Base-by-base conservation (phyloP, 2,113 vertebrate species). In the Dendropsophus ebraccatus region DNA sequence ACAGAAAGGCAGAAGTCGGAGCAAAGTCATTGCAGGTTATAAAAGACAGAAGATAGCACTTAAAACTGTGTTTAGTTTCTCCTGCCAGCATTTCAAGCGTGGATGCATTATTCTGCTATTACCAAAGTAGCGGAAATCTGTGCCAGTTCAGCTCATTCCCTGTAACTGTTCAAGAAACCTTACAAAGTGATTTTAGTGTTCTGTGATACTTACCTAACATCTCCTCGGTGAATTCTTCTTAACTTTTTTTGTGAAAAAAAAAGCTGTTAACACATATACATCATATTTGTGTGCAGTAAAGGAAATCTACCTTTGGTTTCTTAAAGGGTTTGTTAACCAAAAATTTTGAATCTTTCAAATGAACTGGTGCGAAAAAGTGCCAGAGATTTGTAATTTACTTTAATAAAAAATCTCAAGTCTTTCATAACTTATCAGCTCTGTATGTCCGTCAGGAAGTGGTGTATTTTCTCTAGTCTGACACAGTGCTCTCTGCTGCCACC, bases 51-150 rank as follows among this genome's bases (percentile, higher is more conserved):
- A 17, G 12, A 76, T 30, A 30, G 73, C 45, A 76, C 47, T 76
- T 52, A 49, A 49, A 76, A 52, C 47, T 52, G 72, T 75, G 47
- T 76, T 49, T 50, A 28, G 13, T 52, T 52, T 52, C 73, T 76
- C 14, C 73, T 76, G 73, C 45, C 73, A 74, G 72, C 9, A 50
- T 76, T 76, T 76, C 73, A 76, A 52, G 73, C 73, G 52, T 76
- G 73, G 73, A 50, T 52, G 73, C 47, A 50, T 52, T 76, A 76
- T 76, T 76, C 47, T 76, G 47, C 73, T 76, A 76, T 76, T 52
- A 76, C 45, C 13, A 50, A 76, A 74, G 72, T 28, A 74, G 41
- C 69, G 14, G 72, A 50, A 75, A 76, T 52, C 73, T 76, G 73
- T 76, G 73, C 73, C 73, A 49, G 25, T 14, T 50, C 45, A 76